A percentile compares a stretch with the other conserved stretches of the same genome.
These are phyloP conservation scores for Parotocinclus haroldoi DNA, from an alignment of 2,797 vertebrate genomes.

Conservation along the genomic window DNA sequence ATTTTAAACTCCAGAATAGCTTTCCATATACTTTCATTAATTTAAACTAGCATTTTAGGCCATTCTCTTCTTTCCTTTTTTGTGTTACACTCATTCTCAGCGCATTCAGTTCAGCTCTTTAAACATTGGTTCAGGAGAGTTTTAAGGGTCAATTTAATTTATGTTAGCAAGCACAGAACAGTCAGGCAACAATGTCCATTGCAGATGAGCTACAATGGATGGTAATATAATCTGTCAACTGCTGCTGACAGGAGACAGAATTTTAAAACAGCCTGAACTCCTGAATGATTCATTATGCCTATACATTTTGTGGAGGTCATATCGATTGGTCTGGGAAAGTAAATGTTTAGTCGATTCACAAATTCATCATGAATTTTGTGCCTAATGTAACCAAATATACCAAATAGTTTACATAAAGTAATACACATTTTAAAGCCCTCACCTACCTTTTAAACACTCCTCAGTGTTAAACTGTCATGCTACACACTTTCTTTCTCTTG, in stretches of 20 bases:
- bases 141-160: slow-evolving; percentile 38
- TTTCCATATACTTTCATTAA: slow-evolving; percentile 37
- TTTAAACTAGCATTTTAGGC: slow-evolving; percentile 55
- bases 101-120: slow-evolving; percentile 59
- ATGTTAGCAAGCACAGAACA: slow-evolving; percentile 30
- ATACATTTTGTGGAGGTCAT: slow-evolving; percentile 68
- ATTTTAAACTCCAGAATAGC: background rate
- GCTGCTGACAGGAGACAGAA: slow-evolving; percentile 64
- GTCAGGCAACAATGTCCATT: slow-evolving; percentile 32
- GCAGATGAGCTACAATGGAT: slow-evolving; percentile 57
- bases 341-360: slow-evolving; percentile 54
- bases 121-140: slow-evolving; percentile 35
- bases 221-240: slow-evolving; percentile 68
- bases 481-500: no score
- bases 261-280: slow-evolving; percentile 61
- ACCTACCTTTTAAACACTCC: no score
- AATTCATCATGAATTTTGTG: slow-evolving; percentile 41
- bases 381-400: background rate
- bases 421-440: slow-evolving; percentile 16
- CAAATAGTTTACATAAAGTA: slow-evolving; percentile 36
- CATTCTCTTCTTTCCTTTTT: slow-evolving; percentile 45
- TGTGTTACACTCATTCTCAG: slow-evolving; percentile 11
- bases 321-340: slow-evolving; percentile 65
- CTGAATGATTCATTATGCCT: slow-evolving; percentile 66
- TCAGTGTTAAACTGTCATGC: no score